phyloP scores from a whole-genome alignment of 2,888 invertebrate genomes.

The Sericinus montela region DNA sequence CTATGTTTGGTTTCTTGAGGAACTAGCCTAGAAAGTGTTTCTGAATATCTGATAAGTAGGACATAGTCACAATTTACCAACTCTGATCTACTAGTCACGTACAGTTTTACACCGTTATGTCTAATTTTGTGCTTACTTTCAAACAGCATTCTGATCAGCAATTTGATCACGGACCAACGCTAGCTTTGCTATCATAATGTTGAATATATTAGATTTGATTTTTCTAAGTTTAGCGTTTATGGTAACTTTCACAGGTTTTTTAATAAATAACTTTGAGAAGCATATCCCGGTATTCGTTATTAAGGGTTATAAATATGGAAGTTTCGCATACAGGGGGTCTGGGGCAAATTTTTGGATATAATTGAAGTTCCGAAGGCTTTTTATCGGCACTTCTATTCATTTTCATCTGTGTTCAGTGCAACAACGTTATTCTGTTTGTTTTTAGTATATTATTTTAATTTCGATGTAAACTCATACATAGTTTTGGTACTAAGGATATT shows the following conservation, averaged over 20 bases:
- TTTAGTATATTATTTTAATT: slow-evolving; percentile 68
- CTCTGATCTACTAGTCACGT: too few species aligned
- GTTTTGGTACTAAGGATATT: slow-evolving; percentile 64
- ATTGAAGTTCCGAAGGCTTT: slow-evolving; percentile 88
- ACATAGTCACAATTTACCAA: slow-evolving; percentile 10
- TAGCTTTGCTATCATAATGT: slow-evolving; percentile 32
- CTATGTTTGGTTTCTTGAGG: too few species aligned
- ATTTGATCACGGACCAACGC: not conserved
- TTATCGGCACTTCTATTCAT: slow-evolving; percentile 89
- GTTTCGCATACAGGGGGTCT: slow-evolving; percentile 80
- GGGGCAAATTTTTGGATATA: slow-evolving; percentile 60
- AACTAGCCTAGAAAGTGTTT: too few species aligned
- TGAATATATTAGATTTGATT: slow-evolving; percentile 65
- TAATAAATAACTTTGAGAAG: slow-evolving; percentile 82
- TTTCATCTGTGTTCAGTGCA: slow-evolving; percentile 81
- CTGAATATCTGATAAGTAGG: slow-evolving; percentile 18
- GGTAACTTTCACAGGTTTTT: slow-evolving; percentile 76
- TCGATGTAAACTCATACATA: slow-evolving; percentile 69
- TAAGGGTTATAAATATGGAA: slow-evolving; percentile 86
- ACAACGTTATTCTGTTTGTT: slow-evolving; percentile 67
- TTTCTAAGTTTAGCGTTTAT: slow-evolving; percentile 62
- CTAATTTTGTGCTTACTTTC: slow-evolving; percentile 13
- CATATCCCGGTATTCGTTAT: slow-evolving; percentile 82
- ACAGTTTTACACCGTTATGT: slow-evolving; percentile 21
- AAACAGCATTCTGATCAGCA: slow-evolving; percentile 12